Base-by-base conservation (phyloP, 2,797 vertebrate genomes). In the Morelia viridis region DNA sequence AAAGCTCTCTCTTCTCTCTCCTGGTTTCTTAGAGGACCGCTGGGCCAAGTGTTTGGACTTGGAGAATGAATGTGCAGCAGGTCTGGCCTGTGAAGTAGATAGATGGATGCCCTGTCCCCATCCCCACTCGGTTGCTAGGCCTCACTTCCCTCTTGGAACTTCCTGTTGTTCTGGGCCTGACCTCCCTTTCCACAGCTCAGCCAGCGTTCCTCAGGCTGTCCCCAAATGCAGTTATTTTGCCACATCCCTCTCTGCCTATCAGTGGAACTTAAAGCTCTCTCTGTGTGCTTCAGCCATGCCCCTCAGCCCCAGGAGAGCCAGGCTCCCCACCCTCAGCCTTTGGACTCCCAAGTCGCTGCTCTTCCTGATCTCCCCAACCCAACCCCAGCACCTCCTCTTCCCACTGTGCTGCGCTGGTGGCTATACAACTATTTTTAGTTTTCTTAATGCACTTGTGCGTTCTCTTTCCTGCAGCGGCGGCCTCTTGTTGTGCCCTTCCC, bases 401-500 rank as follows among this genome's bases (percentile, higher is more conserved):
- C 86, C 4, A 24, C 41, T 80, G 68, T 1, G 85, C 80, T 62
- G 88, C 71, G 76, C 65, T 68, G 60, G 35, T 91, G 17, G 46
- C 87, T 7, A 15, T 41, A 11, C 89, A 86, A 80, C 19, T 84
- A 17, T 17, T 46, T 50, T 56, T 60, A 58, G 19, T 15, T 62
- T 89, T 13, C 87, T 26, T 17, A 17, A 10, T n/a, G 6, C n/a
- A 10, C n/a, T 26, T 11, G 22, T 60, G 24, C 17, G 62, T 11
- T 60, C 62, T 31, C 89, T 90, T n/a, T 26, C 88, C 88, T 17
- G 0, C 9, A 91, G 86, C 83, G 50, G 50, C 91, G 89, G 89
- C 31, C 90, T 94, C 88, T 90, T 17, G 58, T 41, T 4, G 31
- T 13, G 76, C 68, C 93, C 83, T 90, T 68, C 84, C 88, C 68